A percentile compares a stretch with the other conserved stretches of the same genome.
phyloP scores from a whole-genome alignment of 2,888 invertebrate genomes.

The Melanophora roralis region DNA sequence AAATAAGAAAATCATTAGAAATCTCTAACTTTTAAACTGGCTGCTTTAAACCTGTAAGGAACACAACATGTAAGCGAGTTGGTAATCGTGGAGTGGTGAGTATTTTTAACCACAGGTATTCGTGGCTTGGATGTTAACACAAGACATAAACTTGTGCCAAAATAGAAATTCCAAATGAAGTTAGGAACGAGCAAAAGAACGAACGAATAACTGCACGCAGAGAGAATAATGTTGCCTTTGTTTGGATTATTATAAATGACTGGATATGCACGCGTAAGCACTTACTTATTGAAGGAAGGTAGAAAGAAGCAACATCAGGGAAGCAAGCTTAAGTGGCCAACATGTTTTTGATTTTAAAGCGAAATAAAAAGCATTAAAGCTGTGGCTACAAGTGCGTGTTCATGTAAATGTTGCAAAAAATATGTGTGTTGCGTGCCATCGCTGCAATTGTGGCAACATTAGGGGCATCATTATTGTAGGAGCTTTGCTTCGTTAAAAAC shows the following conservation, averaged over 20 bases:
- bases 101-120: conserved; percentile 32
- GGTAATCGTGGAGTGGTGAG: conserved; percentile 19
- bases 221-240: conserved; percentile 12
- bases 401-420: conserved; percentile 4
- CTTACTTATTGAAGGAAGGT: conserved; percentile 56
- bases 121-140: conserved; percentile 19
- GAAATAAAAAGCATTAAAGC: conserved; percentile 3
- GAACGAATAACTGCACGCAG: too few species aligned
- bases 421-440: conserved; percentile 30
- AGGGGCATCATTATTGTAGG: conserved; percentile 36
- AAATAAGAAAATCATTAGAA: conserved; percentile 27
- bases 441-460: conserved; percentile 15
- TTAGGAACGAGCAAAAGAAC: too few species aligned
- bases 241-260: conserved; percentile 57
- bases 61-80: conserved; percentile 1
- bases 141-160: conserved; percentile 20
- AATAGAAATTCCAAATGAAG: neutral
- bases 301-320: conserved; percentile 21
- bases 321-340: conserved; percentile 59
- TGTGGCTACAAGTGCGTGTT: conserved; percentile 30
- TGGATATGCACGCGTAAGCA: conserved; percentile 56
- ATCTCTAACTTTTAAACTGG: conserved; percentile 2
- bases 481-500: conserved; percentile 15
- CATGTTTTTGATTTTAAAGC: conserved; percentile 27
- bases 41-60: neutral